Evolutionary conservation across 2,888 invertebrate genomes (phyloP).

Genomic region (Eupithecia centaureata): DNA sequence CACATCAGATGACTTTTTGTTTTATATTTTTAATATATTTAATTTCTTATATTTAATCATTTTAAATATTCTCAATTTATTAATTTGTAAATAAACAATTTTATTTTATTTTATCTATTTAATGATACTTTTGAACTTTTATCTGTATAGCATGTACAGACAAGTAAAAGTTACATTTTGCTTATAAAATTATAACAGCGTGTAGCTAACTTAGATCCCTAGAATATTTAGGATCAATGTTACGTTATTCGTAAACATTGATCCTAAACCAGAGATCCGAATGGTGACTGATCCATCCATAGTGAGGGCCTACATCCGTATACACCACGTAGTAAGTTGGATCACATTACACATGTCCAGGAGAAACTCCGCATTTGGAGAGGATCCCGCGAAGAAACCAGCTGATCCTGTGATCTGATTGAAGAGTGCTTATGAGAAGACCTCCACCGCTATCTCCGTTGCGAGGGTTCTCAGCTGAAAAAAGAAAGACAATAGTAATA

Average conservation of each 20-base stretch:
- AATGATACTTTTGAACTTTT: not conserved
- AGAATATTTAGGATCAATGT: too few species aligned
- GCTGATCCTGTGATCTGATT: conserved; percentile 67
- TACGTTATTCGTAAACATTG: conserved; percentile 2
- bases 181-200: not conserved
- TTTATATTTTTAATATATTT: not conserved
- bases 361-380: conserved; percentile 68
- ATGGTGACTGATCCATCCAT: conserved; percentile 74
- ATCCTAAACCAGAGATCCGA: conserved; percentile 56
- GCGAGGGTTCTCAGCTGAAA: conserved; percentile 81
- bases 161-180: not conserved
- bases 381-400: conserved; percentile 74
- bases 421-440: conserved; percentile 71
- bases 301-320: conserved; percentile 73
- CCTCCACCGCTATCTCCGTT: conserved; percentile 87
- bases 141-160: not conserved
- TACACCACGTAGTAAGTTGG: conserved; percentile 69
- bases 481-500: conserved; percentile 13
- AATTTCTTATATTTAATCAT: not conserved
- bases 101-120: too few species aligned
- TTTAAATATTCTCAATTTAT: too few species aligned
- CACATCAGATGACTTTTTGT: not conserved
- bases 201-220: not conserved
- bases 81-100: too few species aligned
- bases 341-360: conserved; percentile 59